A percentile compares a stretch with the other conserved stretches of the same genome.
Evolutionary conservation across 2,888 invertebrate species (phyloP).

Genomic region (Hyles lineata): DNA sequence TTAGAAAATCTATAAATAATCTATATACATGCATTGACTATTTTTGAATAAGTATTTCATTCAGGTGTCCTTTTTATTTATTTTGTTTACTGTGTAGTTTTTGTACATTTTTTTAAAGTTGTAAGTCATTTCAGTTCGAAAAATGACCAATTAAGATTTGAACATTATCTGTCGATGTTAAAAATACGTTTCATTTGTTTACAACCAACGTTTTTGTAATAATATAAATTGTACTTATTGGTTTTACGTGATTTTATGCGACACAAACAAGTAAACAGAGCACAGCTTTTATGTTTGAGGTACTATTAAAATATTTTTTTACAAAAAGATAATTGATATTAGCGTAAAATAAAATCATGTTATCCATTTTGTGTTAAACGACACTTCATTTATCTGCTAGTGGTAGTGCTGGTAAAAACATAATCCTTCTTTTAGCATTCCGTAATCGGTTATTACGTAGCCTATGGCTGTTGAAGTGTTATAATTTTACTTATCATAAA

Average conservation of each 20-base stretch:
- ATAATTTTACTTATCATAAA: too few species aligned
- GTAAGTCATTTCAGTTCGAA: not conserved
- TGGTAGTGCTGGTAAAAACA: too few species aligned
- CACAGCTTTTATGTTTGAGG: not conserved
- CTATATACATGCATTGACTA: too few species aligned
- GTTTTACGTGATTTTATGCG: conserved; percentile 19
- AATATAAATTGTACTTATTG: conserved; percentile 41
- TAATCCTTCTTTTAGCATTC: too few species aligned
- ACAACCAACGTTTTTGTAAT: not conserved
- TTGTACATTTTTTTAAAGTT: not conserved
- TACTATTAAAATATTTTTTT: not conserved
- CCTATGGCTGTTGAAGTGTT: too few species aligned
- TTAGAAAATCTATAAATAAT: too few species aligned
- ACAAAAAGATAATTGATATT: not conserved
- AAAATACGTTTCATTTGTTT: not conserved
- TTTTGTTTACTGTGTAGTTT: too few species aligned
- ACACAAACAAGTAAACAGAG: conserved; percentile 15
- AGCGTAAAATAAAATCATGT: not conserved
- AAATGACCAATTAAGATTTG: not conserved
- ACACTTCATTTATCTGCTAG: too few species aligned
- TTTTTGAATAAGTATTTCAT: too few species aligned
- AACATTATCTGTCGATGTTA: not conserved
- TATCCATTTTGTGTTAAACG: too few species aligned
- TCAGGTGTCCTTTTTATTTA: too few species aligned
- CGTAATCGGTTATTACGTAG: too few species aligned